Evolutionary conservation across 1,140 invertebrate genomes (phyloP).

Genomic region (Phthorimaea operculella): DNA sequence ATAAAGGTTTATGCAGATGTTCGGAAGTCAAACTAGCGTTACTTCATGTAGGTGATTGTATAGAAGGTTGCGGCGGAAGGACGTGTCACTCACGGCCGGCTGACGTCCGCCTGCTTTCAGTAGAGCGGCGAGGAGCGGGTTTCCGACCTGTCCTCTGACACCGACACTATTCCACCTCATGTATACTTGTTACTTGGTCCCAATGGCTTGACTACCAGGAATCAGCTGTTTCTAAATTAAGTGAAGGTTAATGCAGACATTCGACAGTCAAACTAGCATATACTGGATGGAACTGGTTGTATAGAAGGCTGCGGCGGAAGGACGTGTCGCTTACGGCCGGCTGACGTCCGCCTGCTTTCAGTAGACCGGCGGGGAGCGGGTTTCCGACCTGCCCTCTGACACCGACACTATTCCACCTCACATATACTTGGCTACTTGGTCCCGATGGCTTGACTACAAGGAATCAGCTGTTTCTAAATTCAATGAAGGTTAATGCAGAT

Average conservation of each 20-base stretch:
- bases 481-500: too few relatives aligned
- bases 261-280: constrained; percentile 18
- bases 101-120: constrained; percentile 49
- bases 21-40: too few relatives aligned
- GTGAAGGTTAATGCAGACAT: too few relatives aligned
- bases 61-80: constrained; percentile 47
- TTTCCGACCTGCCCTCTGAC: constrained; percentile 23
- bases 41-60: constrained; percentile 30
- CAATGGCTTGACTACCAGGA: too few relatives aligned
- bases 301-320: constrained; percentile 45
- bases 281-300: constrained; percentile 31
- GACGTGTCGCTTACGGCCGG: constrained; percentile 49
- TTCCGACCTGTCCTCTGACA: constrained; percentile 50
- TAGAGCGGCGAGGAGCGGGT: constrained; percentile 30
- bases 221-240: too few relatives aligned
- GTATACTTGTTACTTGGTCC: constrained; percentile 23
- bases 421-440: constrained; percentile 14
- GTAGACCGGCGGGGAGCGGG: constrained; percentile 28
- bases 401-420: constrained; percentile 32
- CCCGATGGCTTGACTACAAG: too few relatives aligned
- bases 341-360: constrained; percentile 48
- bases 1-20: too few relatives aligned
- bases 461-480: too few relatives aligned
- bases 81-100: constrained; percentile 48
- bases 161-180: constrained; percentile 29